Percentiles rank a stretch among this genome's conserved stretches.
Conservation (phyloP, 2,113 vertebrate species). For the Apteryx mantelli region DNA sequence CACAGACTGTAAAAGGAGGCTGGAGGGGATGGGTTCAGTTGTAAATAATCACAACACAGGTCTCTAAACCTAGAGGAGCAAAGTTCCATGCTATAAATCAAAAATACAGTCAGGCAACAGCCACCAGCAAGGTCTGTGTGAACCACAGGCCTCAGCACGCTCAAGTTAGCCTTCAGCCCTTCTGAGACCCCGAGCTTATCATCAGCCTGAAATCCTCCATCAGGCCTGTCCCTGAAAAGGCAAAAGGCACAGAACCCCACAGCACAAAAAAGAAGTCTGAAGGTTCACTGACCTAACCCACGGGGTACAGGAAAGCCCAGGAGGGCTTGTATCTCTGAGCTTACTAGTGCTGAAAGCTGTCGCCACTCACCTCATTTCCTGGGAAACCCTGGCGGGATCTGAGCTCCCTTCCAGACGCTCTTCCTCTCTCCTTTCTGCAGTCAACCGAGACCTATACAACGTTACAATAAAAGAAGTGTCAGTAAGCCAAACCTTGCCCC, state of each 20-base stretch:
- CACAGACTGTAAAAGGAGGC: not conserved
- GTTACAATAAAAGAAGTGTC: conserved; percentile 25
- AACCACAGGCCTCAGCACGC: not conserved
- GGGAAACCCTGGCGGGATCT: not conserved
- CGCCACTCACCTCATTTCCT: conserved; percentile 38
- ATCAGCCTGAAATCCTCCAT: not conserved
- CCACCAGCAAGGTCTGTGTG: not conserved
- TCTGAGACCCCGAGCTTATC: not conserved
- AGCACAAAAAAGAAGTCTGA: not conserved
- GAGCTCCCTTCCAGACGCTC: not conserved
- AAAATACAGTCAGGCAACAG: not conserved
- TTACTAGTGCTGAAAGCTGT: not conserved
- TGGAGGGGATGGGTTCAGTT: not conserved
- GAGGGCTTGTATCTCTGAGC: not conserved
- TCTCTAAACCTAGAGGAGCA: not conserved
- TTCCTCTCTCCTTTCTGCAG: not conserved
- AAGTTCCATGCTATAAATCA: not conserved
- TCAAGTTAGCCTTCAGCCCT: not conserved
- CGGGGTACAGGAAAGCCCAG: not conserved
- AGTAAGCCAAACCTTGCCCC: not conserved
- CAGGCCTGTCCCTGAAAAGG: not conserved
- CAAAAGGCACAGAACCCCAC: not conserved
- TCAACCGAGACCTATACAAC: not conserved
- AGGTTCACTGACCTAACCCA: not conserved
- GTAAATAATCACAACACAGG: not conserved